A percentile compares a stretch with the other conserved stretches of the same genome.
These are phyloP conservation scores for Ifrita kowaldi DNA, from an alignment of 2,113 vertebrate genomes.

Conservation along the genomic window DNA sequence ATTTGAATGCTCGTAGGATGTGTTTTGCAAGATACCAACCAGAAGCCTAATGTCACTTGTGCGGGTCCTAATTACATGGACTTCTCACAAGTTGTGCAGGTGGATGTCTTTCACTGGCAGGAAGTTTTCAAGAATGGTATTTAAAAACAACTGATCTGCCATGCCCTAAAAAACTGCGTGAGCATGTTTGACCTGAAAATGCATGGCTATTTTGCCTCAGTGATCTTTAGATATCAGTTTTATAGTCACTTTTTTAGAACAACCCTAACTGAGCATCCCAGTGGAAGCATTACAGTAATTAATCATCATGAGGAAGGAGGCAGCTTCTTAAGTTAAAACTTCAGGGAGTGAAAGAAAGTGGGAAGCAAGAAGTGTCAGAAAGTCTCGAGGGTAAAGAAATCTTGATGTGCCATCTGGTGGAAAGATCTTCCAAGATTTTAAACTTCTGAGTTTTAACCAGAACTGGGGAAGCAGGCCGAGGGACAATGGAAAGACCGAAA, in stretches of 20 bases:
- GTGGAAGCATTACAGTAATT: not conserved
- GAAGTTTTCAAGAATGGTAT: not conserved
- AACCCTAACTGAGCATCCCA: not conserved
- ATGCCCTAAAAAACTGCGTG: not conserved
- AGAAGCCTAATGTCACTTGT: not conserved
- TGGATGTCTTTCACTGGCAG: not conserved
- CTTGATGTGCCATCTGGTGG: not conserved
- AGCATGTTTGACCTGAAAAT: not conserved
- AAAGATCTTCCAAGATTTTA: not conserved
- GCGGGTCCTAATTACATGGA: not conserved
- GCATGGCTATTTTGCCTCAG: not conserved
- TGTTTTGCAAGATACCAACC: not conserved
- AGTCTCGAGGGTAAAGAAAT: not conserved
- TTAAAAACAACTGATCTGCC: not conserved
- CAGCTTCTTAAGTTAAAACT: not conserved
- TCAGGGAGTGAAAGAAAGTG: not conserved
- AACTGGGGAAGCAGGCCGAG: not conserved
- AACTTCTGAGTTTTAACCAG: not conserved
- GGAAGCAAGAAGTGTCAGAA: not conserved
- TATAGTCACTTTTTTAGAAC: not conserved
- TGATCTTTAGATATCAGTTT: not conserved
- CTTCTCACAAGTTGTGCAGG: not conserved
- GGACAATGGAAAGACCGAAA: accelerated
- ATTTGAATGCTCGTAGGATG: accelerated
- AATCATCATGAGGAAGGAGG: not conserved